These are phyloP conservation scores for Drosophila antonietae DNA, from an alignment of 2,888 invertebrate genomes.

Conservation along the genomic window DNA sequence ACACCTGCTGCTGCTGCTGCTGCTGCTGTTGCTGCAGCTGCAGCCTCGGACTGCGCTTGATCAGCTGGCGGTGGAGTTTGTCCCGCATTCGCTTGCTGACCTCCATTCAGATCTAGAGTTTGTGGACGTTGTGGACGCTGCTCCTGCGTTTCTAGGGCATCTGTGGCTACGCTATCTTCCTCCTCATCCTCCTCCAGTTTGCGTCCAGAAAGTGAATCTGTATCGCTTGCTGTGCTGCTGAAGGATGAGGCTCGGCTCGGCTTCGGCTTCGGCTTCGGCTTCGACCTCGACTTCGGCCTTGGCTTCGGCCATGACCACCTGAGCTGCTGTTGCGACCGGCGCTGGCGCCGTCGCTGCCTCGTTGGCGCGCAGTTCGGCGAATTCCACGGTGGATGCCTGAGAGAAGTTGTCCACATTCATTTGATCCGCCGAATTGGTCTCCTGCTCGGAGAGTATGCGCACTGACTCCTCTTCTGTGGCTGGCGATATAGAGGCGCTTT, in stretches of 20 bases:
- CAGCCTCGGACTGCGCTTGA: neutral
- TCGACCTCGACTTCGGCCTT: neutral
- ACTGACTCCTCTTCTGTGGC: slow-evolving; percentile 68
- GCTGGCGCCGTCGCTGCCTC: slow-evolving; percentile 46
- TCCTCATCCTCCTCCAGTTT: slow-evolving; percentile 59
- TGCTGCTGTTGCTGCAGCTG: neutral
- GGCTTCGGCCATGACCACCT: slow-evolving; percentile 21
- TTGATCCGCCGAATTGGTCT: slow-evolving; percentile 70
- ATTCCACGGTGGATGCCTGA: slow-evolving; percentile 84
- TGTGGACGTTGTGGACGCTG: slow-evolving; percentile 82
- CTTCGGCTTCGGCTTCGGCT: no score
- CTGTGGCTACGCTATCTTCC: slow-evolving; percentile 33
- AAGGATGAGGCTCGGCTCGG: slow-evolving; percentile 58
- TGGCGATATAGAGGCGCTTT: slow-evolving; percentile 47
- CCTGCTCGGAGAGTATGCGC: slow-evolving; percentile 66
- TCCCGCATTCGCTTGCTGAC: slow-evolving; percentile 74
- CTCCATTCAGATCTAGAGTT: slow-evolving; percentile 79
- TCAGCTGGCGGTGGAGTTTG: slow-evolving; percentile 79
- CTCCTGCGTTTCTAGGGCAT: slow-evolving; percentile 53
- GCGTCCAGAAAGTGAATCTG: slow-evolving; percentile 68
- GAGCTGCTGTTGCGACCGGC: slow-evolving; percentile 22
- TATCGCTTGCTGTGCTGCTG: slow-evolving; percentile 78
- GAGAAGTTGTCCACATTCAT: slow-evolving; percentile 84
- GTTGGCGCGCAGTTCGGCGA: slow-evolving; percentile 76
- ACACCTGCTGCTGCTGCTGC: neutral